These are phyloP conservation scores for Torymus texanus DNA, from an alignment of 2,888 invertebrate species.

Conservation along the genomic window DNA sequence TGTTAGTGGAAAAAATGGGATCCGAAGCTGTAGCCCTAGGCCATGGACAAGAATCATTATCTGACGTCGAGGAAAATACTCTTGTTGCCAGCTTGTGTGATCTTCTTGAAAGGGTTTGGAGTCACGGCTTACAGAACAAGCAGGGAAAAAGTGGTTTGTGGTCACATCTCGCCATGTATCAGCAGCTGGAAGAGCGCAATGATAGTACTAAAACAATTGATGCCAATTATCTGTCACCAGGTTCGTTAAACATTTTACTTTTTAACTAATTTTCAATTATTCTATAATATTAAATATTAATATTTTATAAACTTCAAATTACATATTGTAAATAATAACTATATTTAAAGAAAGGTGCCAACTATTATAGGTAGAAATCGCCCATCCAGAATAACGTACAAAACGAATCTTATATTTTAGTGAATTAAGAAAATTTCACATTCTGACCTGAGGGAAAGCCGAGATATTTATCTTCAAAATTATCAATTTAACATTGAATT, in stretches of 20 bases:
- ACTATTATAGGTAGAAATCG: no score
- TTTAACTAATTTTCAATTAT: constrained; percentile 7
- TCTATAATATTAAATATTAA: no score
- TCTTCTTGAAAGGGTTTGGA: constrained; percentile 97
- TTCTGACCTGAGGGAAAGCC: no score
- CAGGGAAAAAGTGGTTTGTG: constrained; percentile 98
- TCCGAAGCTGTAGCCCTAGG: constrained; percentile 96
- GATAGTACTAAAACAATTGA: constrained; percentile 78
- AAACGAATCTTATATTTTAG: no score
- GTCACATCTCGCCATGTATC: constrained; percentile 94
- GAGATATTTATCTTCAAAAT: no score
- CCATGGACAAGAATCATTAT: constrained; percentile 86
- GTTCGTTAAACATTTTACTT: constrained; percentile 72
- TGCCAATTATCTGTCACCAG: constrained; percentile 80
- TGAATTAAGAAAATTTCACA: no score
- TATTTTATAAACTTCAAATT: constrained; percentile 6
- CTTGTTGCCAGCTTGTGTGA: constrained; percentile 98
- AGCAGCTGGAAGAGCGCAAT: constrained; percentile 86
- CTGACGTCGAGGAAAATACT: constrained; percentile 95
- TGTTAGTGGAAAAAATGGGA: constrained; percentile 99
- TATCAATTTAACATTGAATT: no score
- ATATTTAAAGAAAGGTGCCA: no score
- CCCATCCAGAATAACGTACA: no score
- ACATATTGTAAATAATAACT: constrained; percentile 44
- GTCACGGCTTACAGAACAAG: constrained; percentile 96